A percentile compares a stretch with the other conserved stretches of the same genome.
phyloP scores from a whole-genome alignment of 2,888 invertebrate genomes.

The Flabesymbios commensalis region DNA sequence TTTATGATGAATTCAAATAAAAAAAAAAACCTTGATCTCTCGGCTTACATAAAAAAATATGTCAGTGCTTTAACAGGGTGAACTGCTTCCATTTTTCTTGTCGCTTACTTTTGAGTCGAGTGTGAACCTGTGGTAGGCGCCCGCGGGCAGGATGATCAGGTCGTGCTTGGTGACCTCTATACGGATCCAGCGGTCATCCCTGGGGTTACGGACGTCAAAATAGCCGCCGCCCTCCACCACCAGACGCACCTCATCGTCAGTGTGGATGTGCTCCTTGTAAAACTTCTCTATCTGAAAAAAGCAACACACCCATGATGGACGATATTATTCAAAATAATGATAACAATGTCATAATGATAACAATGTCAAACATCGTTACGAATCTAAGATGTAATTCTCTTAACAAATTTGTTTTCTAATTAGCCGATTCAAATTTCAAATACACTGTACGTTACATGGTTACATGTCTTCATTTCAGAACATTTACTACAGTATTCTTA shows the following conservation, averaged over 20 bases:
- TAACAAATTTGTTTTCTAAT: too few species aligned
- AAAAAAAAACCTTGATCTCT: too few species aligned
- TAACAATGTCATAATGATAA: too few species aligned
- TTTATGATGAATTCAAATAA: too few species aligned
- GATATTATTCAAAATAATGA: too few species aligned
- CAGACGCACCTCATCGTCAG: constrained; percentile 94
- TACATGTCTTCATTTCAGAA: too few species aligned
- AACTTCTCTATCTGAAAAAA: constrained; percentile 77
- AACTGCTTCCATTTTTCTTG: neutral
- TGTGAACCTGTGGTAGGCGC: constrained; percentile 96
- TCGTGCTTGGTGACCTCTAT: constrained; percentile 84
- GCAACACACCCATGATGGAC: too few species aligned
- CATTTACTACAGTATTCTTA: too few species aligned
- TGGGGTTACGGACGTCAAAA: constrained; percentile 87
- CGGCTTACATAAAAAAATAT: neutral
- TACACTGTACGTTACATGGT: too few species aligned
- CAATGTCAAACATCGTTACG: too few species aligned
- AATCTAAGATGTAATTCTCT: too few species aligned
- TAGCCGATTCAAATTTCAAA: too few species aligned
- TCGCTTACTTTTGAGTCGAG: constrained; percentile 67
- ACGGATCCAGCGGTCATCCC: constrained; percentile 85
- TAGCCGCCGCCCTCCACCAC: constrained; percentile 89
- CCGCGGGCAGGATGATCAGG: constrained; percentile 88
- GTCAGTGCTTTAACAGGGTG: neutral
- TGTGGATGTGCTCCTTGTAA: constrained; percentile 90